phyloP scores from a whole-genome alignment of 2,797 vertebrate genomes.

The Hemibagrus guttatus region DNA sequence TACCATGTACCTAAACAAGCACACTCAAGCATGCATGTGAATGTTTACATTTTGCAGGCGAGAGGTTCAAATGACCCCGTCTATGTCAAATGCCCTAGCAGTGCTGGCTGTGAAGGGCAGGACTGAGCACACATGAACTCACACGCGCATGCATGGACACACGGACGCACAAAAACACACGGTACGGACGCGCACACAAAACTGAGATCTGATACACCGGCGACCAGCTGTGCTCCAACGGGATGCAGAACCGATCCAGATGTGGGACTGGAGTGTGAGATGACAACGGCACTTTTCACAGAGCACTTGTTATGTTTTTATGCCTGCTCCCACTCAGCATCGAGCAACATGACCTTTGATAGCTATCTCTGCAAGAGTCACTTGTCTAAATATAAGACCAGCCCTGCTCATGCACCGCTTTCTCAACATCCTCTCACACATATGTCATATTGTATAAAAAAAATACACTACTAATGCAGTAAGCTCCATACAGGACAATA shows the following conservation, averaged over 20 bases:
- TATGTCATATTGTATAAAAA: slow-evolving; percentile 2
- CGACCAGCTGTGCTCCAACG: slow-evolving; percentile 54
- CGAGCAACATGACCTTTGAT: slow-evolving; percentile 46
- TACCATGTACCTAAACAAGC: slow-evolving; percentile 20
- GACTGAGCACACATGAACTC: not conserved
- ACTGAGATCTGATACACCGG: slow-evolving; percentile 51
- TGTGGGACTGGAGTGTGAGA: slow-evolving; percentile 45
- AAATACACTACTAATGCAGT: not conserved
- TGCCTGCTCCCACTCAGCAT: slow-evolving; percentile 23
- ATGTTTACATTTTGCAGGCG: slow-evolving; percentile 43
- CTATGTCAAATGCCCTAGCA: slow-evolving; percentile 21
- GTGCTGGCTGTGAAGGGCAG: slow-evolving; percentile 27
- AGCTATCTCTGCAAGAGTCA: slow-evolving; percentile 49
- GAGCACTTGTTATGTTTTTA: slow-evolving; percentile 58
- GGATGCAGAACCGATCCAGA: slow-evolving; percentile 58
- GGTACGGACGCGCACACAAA: slow-evolving; percentile 25
- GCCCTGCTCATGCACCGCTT: slow-evolving; percentile 39
- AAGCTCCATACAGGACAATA: not conserved
- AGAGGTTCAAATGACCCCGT: slow-evolving; percentile 39
- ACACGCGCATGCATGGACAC: slow-evolving; percentile 6
- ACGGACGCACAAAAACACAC: slow-evolving; percentile 26
- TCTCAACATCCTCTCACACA: slow-evolving; percentile 43
- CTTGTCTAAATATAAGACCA: slow-evolving; percentile 60
- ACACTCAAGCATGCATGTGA: slow-evolving; percentile 34
- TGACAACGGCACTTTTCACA: slow-evolving; percentile 52